Base-by-base conservation (phyloP, 2,113 vertebrate genomes). In the Hippocampus guttulatus region DNA sequence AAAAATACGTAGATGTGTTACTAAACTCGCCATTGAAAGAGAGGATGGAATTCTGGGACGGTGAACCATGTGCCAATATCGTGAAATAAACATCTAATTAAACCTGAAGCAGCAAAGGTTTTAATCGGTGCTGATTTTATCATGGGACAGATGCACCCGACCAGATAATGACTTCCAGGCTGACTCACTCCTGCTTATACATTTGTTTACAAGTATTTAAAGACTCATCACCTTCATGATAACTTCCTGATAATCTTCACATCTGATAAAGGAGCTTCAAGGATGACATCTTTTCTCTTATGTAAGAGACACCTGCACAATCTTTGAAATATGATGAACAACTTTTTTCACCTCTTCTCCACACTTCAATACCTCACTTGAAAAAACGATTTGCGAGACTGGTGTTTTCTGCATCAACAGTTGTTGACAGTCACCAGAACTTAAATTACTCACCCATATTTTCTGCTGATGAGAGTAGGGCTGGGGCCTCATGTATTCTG, bases 1-100 rank as follows among this genome's bases (percentile, higher is more conserved):
- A 52, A 21, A 52, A 21, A 7, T 1, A 79, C 81, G 81, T 77
- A 84, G 77, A 77, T 76, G 76, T 75, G 72, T 76, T 77, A 76
- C 75, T 78, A 79, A 87, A 84, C 73, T 79, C 73, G 76, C 84
- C 65, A 81, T 74, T 83, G 78, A 85, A 84, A 85, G 65, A 75
- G 83, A 80, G 79, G 79, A 79, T 80, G 76, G 80, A 78, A 81
- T 78, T 84, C 69, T 54, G 75, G 78, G 83, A 84, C 83, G 84
- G 75, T 64, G 75, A 76, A 76, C 66, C 76, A 75, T 57, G 51
- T 77, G 74, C 63, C 52, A 69, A 77, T 75, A 74, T 75, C 73
- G 70, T 73, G 73, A 84, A 83, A 81, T 83, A 77, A 80, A 84
- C 76, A 78, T 84, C 79, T 80, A 75, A 84, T 76, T 81, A 80